These are phyloP conservation scores for Cataglyphis cursor DNA, from an alignment of 2,888 invertebrate species.

Conservation along the genomic window DNA sequence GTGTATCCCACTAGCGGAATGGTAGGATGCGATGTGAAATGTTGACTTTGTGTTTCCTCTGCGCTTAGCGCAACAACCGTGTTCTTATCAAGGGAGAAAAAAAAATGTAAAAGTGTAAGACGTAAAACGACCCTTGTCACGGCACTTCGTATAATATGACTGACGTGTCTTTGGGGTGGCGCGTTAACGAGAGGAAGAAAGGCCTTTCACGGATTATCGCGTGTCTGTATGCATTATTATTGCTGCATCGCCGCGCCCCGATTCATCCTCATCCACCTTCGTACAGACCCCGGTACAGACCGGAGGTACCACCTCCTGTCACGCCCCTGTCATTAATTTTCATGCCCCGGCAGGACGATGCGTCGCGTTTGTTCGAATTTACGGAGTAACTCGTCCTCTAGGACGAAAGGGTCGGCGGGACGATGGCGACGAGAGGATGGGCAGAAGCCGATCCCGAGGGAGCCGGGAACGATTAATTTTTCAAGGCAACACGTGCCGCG, in stretches of 20 bases:
- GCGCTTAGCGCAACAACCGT: constrained; percentile 6
- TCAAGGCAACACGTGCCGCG: constrained; percentile 76
- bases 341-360: constrained; percentile 79
- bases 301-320: constrained; percentile 70
- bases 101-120: constrained; percentile 35
- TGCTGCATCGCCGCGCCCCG: constrained; percentile 63
- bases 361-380: constrained; percentile 82
- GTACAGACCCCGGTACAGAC: constrained; percentile 54
- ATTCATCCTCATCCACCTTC: constrained; percentile 52
- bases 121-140: constrained; percentile 50
- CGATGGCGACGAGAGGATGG: constrained; percentile 52
- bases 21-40: not conserved
- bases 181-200: constrained; percentile 63
- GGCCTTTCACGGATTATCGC: constrained; percentile 80
- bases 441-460: constrained; percentile 47
- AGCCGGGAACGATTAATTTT: constrained; percentile 79
- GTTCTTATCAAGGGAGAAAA: constrained; percentile 8
- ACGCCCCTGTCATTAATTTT: constrained; percentile 84
- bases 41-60: constrained; percentile 47
- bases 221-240: constrained; percentile 84
- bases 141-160: constrained; percentile 53
- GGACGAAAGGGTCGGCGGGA: constrained; percentile 27
- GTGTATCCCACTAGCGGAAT: not conserved
- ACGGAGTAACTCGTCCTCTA: constrained; percentile 74
- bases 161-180: constrained; percentile 57